phyloP scores from a whole-genome alignment of 2,113 vertebrate genomes.

The Tupaia tana region DNA sequence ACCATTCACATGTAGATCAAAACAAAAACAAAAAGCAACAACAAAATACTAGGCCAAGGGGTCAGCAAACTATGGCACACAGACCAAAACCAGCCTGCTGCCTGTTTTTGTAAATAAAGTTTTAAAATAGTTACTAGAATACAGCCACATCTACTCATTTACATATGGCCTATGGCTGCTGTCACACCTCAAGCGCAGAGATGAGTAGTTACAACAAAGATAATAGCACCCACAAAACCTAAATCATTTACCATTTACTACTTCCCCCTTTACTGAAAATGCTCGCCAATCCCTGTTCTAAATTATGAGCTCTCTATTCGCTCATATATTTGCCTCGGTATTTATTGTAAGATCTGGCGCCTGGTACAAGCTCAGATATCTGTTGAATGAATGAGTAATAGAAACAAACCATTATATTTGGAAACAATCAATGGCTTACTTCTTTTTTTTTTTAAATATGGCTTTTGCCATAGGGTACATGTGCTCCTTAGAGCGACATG shows the following conservation, averaged over 20 bases:
- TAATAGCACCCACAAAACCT: not conserved
- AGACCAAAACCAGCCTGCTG: not conserved
- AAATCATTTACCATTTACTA: slow-evolving; percentile 8
- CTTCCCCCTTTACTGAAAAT: not conserved
- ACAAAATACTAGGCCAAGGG: not conserved
- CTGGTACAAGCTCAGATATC: not conserved
- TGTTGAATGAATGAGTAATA: slow-evolving; percentile 5
- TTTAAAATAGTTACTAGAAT: not conserved
- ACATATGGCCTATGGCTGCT: not conserved
- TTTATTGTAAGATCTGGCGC: not conserved
- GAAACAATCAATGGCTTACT: not conserved
- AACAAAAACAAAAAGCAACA: not conserved
- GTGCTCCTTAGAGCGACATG: too few species aligned
- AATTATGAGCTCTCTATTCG: not conserved
- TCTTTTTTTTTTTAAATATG: too few species aligned
- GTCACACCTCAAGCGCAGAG: not conserved
- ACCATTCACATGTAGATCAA: not conserved
- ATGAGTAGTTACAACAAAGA: not conserved
- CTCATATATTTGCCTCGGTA: not conserved
- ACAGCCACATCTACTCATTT: not conserved
- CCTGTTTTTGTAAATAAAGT: not conserved
- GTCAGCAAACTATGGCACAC: not conserved
- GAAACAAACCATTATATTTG: not conserved
- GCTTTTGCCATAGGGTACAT: too few species aligned
- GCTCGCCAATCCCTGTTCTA: not conserved